A percentile compares a stretch with the other conserved stretches of the same genome.
phyloP scores from a whole-genome alignment of 2,888 invertebrate species.

The Hydriomena furcata region DNA sequence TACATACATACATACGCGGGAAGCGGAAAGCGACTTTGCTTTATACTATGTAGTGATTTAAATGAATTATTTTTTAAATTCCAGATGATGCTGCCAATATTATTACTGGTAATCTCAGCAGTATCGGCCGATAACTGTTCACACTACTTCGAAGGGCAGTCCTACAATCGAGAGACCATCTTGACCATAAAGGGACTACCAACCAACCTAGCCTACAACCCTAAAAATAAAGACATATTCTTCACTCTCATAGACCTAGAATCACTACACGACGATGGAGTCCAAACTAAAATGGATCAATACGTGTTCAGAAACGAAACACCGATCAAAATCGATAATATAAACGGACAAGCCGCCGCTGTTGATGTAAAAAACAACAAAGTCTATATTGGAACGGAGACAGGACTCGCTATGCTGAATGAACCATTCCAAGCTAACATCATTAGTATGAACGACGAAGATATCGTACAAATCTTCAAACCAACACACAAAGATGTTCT shows the following conservation, averaged over 20 bases:
- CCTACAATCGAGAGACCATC: slow-evolving; percentile 55
- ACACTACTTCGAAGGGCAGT: slow-evolving; percentile 50
- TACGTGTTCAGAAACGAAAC: slow-evolving; percentile 60
- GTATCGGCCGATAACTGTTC: slow-evolving; percentile 60
- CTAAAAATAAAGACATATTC: slow-evolving; percentile 56
- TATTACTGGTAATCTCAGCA: slow-evolving; percentile 52
- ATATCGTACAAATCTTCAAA: slow-evolving; percentile 71
- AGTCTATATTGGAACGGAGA: slow-evolving; percentile 69
- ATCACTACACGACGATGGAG: slow-evolving; percentile 64
- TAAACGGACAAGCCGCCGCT: slow-evolving; percentile 70
- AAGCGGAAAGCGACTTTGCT: too few species aligned
- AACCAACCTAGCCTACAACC: slow-evolving; percentile 66
- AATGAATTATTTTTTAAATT: too few species aligned
- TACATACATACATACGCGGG: too few species aligned
- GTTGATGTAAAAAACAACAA: slow-evolving; percentile 58
- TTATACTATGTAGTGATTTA: too few species aligned
- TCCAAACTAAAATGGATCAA: slow-evolving; percentile 77
- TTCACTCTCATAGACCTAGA: slow-evolving; percentile 74
- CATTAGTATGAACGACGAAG: slow-evolving; percentile 66
- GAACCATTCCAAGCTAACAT: slow-evolving; percentile 58
- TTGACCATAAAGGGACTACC: slow-evolving; percentile 72
- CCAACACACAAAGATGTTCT: slow-evolving; percentile 54
- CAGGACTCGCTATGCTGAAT: slow-evolving; percentile 63
- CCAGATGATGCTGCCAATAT: slow-evolving; percentile 49
- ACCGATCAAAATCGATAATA: slow-evolving; percentile 63